phyloP scores from a whole-genome alignment of 35 echinoderm and acorn worm species.

The Anneissia japonica region DNA sequence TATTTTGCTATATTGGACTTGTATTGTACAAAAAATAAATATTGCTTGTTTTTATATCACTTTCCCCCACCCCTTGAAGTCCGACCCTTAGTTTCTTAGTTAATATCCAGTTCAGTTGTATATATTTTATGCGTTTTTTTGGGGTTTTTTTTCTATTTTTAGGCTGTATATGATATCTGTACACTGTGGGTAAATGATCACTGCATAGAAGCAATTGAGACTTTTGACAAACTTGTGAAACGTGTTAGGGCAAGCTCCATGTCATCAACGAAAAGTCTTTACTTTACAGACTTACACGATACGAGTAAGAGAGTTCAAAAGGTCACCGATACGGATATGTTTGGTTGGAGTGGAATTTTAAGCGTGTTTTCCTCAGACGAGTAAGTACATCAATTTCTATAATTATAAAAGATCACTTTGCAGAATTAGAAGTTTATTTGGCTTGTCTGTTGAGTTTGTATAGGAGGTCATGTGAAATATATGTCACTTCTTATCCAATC shows the following conservation, averaged over 20 bases:
- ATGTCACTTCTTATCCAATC: no score
- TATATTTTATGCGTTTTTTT: no score
- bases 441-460: no score
- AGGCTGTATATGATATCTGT: conserved; percentile 83
- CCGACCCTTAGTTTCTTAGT: no score
- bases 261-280: background rate
- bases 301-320: background rate
- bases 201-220: conserved; percentile 48
- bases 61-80: no score
- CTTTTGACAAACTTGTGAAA: conserved; percentile 80
- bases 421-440: no score
- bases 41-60: no score
- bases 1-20: no score
- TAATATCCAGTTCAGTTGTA: no score
- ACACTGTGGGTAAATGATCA: conserved; percentile 72
- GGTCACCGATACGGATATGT: background rate
- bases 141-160: background rate
- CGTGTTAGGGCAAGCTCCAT: background rate
- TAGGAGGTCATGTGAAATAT: no score
- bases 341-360: background rate
- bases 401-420: no score
- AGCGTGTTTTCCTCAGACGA: conserved; percentile 77
- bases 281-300: background rate
- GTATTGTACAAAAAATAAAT: no score
- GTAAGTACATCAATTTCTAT: conserved; percentile 48